Evolutionary conservation across 2,797 vertebrate species (phyloP), one percentile per base, ranked within the genome.

Genomic region (Bradypus variegatus): DNA sequence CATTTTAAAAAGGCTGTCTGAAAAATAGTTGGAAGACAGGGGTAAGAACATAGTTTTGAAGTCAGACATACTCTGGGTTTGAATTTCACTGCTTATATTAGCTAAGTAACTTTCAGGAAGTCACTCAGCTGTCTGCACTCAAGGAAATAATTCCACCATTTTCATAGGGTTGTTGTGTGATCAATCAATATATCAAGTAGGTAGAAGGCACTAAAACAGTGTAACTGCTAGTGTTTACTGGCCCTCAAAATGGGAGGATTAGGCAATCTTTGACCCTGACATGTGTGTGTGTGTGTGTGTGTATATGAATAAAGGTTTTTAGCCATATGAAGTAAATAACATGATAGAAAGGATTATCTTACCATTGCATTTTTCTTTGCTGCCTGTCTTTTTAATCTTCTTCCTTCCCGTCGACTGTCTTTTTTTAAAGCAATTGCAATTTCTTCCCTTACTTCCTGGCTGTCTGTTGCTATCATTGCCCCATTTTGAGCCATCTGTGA

Each of bases 341-440:
- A 38, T 16, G 10, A 67, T 8, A 64, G 60, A 89, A 91, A 18
- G 1, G 25, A 88, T 36, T 31, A 72, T 58, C 97, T 98, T 96
- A 99, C 99, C 99, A 99, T 99, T 8, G 97, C 97, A 67, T 88
- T 98, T 95, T 97, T 98, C 97, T 98, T 99, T 83, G 92, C 93
- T 0, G 95, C 95, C 96, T 99, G 98, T 92, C 99, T 98, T 96
- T 98, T 98, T 53, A 99, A 41, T 94, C 99, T 96, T 81, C 99
- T 96, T 75, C 95, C 95, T 96, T 99, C 99, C 79, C 98, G 97
- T 29, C 98, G 98, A 75, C 81, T 83, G 86, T 99, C 98, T 95
- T 98, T 99, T 95, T 96, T 98, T 73, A 98, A 94, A 7, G 98
- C 98, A 0, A 90, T 62, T 1, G 95, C 95, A 55, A 98, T 94